These are phyloP conservation scores for Ochropleura leucogaster DNA, from an alignment of 2,888 invertebrate species.

Conservation along the genomic window DNA sequence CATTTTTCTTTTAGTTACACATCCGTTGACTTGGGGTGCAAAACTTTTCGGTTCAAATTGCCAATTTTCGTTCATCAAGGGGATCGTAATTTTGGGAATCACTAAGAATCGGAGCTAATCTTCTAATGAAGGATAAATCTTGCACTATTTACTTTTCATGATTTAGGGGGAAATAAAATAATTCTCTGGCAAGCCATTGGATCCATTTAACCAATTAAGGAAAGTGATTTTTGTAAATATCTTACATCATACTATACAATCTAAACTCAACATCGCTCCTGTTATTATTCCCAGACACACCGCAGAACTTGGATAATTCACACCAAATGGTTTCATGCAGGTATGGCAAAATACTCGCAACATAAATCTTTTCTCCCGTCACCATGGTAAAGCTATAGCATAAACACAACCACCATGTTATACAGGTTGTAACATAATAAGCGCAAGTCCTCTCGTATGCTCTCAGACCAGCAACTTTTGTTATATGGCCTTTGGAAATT, in stretches of 20 bases:
- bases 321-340: background rate
- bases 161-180: slow-evolving; percentile 20
- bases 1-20: slow-evolving; percentile 73
- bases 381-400: background rate
- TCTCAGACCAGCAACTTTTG: too few species aligned
- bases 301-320: too few species aligned
- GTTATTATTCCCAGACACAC: background rate
- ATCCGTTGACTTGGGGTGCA: slow-evolving; percentile 59
- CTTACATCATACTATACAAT: background rate
- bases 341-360: background rate
- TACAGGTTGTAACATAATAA: background rate
- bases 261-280: background rate
- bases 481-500: too few species aligned
- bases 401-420: slow-evolving; percentile 2
- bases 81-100: slow-evolving; percentile 56
- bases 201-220: slow-evolving; percentile 4
- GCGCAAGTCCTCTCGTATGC: too few species aligned
- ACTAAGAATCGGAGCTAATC: slow-evolving; percentile 61
- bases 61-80: slow-evolving; percentile 66
- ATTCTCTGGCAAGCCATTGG: background rate
- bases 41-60: slow-evolving; percentile 65
- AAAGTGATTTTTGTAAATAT: background rate
- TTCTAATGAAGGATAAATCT: slow-evolving; percentile 62
- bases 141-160: slow-evolving; percentile 22
- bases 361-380: background rate